A percentile compares a stretch with the other conserved stretches of the same genome.
Conservation (phyloP, 2,888 invertebrate species). For the Leucoma salicis region DNA sequence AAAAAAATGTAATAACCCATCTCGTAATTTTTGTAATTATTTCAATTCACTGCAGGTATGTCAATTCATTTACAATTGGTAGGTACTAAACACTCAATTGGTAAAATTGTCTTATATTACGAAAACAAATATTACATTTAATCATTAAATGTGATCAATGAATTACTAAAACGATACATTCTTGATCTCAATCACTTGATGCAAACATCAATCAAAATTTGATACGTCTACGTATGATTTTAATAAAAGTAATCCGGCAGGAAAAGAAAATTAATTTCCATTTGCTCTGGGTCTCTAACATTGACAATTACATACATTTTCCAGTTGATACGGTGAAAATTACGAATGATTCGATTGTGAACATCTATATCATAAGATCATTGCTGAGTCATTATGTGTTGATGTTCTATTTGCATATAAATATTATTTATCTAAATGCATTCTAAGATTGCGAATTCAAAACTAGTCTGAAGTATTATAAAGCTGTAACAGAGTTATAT, state of each 20-base stretch:
- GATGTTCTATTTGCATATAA: not conserved
- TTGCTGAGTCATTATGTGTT: conserved; percentile 33
- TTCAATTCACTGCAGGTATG: too few species aligned
- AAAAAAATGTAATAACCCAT: too few species aligned
- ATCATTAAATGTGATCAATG: not conserved
- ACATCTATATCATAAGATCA: conserved; percentile 38
- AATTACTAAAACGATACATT: not conserved
- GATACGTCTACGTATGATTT: conserved; percentile 29
- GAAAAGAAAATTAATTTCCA: conserved; percentile 38
- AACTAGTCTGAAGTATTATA: too few species aligned
- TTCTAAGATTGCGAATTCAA: too few species aligned
- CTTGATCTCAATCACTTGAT: conserved; percentile 7
- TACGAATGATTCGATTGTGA: conserved; percentile 33
- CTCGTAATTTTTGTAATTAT: too few species aligned
- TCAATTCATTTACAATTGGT: too few species aligned
- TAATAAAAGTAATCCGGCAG: conserved; percentile 32
- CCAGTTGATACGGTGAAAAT: conserved; percentile 36
- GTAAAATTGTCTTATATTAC: too few species aligned
- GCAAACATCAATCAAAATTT: conserved; percentile 40
- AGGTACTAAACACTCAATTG: too few species aligned
- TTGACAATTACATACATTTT: conserved; percentile 59
- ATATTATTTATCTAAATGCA: not conserved
- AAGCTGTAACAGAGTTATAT: too few species aligned
- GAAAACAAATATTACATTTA: too few species aligned
- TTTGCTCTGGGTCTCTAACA: conserved; percentile 50